phyloP scores from a whole-genome alignment of 2,797 vertebrate species.

The Pteropus rufus region DNA sequence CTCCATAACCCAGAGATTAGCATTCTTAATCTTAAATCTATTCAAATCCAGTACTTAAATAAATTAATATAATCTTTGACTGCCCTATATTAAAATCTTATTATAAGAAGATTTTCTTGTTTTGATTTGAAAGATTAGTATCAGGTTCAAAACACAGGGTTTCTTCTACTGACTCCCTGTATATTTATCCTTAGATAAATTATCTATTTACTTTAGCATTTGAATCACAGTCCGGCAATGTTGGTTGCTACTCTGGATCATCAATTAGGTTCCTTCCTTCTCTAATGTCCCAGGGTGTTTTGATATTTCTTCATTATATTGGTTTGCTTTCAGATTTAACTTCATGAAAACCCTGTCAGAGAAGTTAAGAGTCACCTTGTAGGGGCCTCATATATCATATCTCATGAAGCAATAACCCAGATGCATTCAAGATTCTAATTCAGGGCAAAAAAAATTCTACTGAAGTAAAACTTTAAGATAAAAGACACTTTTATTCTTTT shows the following conservation, averaged over 20 bases:
- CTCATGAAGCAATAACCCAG: neutral
- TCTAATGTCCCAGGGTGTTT: neutral
- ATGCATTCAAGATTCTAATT: neutral
- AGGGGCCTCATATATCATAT: neutral
- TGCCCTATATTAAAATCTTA: slow-evolving; percentile 58
- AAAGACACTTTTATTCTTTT: neutral
- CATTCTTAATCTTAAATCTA: slow-evolving; percentile 43
- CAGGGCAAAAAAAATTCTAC: neutral
- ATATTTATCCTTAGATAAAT: neutral
- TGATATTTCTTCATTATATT: neutral
- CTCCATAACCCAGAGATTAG: neutral
- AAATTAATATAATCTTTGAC: slow-evolving; percentile 46
- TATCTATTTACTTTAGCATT: neutral
- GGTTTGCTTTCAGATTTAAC: neutral
- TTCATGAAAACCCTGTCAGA: neutral
- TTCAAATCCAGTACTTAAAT: slow-evolving; percentile 20
- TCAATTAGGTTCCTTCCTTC: neutral
- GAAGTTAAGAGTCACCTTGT: neutral
- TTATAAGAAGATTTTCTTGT: slow-evolving; percentile 49
- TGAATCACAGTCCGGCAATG: neutral
- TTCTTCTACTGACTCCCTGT: neutral
- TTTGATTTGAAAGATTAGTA: slow-evolving; percentile 18
- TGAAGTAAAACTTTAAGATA: neutral
- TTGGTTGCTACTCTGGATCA: neutral
- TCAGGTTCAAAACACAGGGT: neutral